A percentile compares a stretch with the other conserved stretches of the same genome.
Evolutionary conservation across 2,113 vertebrate genomes (phyloP).

Genomic region (Mystacornis crossleyi): DNA sequence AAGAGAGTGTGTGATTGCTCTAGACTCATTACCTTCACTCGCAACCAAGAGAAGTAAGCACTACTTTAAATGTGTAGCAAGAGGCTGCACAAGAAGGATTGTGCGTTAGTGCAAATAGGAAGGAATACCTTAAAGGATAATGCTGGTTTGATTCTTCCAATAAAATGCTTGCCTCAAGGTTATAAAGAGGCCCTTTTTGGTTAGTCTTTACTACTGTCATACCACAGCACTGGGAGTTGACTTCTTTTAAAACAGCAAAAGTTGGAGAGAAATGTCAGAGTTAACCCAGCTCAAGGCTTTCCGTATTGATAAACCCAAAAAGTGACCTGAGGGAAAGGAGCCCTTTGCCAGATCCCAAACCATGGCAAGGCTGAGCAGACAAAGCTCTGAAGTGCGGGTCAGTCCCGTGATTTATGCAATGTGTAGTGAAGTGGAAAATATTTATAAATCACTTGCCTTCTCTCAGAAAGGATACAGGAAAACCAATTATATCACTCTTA

Average conservation of each 20-base stretch:
- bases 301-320: not conserved
- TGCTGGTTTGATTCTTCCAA: not conserved
- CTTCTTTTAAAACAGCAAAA: not conserved
- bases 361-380: not conserved
- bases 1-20: not conserved
- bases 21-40: not conserved
- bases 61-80: not conserved
- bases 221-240: not conserved
- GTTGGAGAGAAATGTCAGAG: not conserved
- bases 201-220: not conserved
- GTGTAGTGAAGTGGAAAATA: slow-evolving; percentile 12
- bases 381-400: not conserved
- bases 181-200: not conserved
- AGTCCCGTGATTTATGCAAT: not conserved
- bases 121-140: not conserved
- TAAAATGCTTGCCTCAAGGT: not conserved
- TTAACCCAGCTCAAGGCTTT: not conserved
- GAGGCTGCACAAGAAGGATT: not conserved
- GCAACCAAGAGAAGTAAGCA: not conserved
- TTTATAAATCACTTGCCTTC: slow-evolving; percentile 7
- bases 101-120: not conserved
- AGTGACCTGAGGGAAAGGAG: not conserved
- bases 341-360: not conserved
- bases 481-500: slow-evolving; percentile 3
- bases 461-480: not conserved